phyloP scores from a whole-genome alignment of 1,140 invertebrate species.

The Anoplolepis gracilipes region DNA sequence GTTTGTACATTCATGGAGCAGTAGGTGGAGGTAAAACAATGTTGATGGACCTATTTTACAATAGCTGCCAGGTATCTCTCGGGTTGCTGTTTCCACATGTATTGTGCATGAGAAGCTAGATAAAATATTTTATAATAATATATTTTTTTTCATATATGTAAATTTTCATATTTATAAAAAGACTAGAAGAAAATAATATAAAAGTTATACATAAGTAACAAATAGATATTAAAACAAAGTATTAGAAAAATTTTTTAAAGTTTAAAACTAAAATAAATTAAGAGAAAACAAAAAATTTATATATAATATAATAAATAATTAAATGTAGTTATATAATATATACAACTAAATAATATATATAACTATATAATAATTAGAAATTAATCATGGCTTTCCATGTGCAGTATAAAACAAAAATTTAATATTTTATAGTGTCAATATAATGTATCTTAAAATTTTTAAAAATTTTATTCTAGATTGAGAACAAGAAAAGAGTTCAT shows the following conservation, averaged over 20 bases:
- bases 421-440: constrained; percentile 47
- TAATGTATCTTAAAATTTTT: not conserved
- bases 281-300: not conserved
- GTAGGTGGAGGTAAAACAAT: constrained; percentile 99
- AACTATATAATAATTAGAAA: not conserved
- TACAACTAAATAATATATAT: too few species aligned
- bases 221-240: constrained; percentile 41
- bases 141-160: constrained; percentile 37
- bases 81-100: constrained; percentile 63
- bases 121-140: constrained; percentile 10
- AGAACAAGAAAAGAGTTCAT: constrained; percentile 94
- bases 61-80: constrained; percentile 89
- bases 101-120: constrained; percentile 69
- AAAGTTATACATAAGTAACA: not conserved
- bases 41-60: constrained; percentile 99
- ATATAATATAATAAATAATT: not conserved
- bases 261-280: not conserved
- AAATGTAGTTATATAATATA: not conserved
- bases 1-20: constrained; percentile 94
- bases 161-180: too few species aligned
- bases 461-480: constrained; percentile 82
- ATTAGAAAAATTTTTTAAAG: not conserved
- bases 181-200: constrained; percentile 5
- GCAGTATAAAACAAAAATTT: constrained; percentile 53
- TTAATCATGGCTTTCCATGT: constrained; percentile 72